phyloP scores from a whole-genome alignment of 2,113 vertebrate species.

The Hiodon tergisus region DNA sequence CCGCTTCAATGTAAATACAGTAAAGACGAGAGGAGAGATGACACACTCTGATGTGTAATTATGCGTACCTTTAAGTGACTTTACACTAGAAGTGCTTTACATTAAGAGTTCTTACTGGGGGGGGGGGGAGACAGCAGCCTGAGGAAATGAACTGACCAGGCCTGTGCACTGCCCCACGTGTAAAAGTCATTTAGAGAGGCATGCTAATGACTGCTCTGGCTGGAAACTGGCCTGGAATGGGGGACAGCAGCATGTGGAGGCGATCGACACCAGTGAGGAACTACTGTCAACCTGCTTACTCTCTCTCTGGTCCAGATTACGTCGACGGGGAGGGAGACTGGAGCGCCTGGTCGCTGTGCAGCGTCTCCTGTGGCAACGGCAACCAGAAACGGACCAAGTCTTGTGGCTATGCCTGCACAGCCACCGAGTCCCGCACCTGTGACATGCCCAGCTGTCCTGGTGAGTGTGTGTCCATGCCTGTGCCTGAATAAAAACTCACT shows the following conservation, averaged over 20 bases:
- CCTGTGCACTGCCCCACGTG: slow-evolving; percentile 47
- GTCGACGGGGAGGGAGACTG: slow-evolving; percentile 88
- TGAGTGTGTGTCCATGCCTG: slow-evolving; percentile 38
- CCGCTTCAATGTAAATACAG: too few relatives aligned
- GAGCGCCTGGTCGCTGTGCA: slow-evolving; percentile 88
- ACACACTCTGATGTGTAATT: too few relatives aligned
- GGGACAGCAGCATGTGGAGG: slow-evolving; percentile 63
- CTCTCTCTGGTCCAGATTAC: slow-evolving; percentile 62
- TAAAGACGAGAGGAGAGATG: too few relatives aligned
- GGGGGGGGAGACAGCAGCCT: too few relatives aligned
- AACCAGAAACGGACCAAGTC: slow-evolving; percentile 88
- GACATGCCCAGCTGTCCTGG: slow-evolving; percentile 89
- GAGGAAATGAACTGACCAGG: slow-evolving; percentile 22
- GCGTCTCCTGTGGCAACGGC: slow-evolving; percentile 84
- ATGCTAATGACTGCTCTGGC: slow-evolving; percentile 52
- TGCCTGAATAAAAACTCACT: background rate
- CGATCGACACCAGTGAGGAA: slow-evolving; percentile 51
- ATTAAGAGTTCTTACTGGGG: too few relatives aligned
- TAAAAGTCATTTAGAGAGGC: slow-evolving; percentile 63
- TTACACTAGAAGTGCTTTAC: too few relatives aligned
- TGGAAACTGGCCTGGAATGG: slow-evolving; percentile 45
- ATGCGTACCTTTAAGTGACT: too few relatives aligned
- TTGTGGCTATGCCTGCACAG: slow-evolving; percentile 90
- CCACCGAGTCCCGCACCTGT: slow-evolving; percentile 88
- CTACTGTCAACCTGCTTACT: slow-evolving; percentile 18